A percentile compares a stretch with the other conserved stretches of the same genome.
Conservation (phyloP, 2,797 vertebrate genomes). For the Dromococcyx pavoninus region DNA sequence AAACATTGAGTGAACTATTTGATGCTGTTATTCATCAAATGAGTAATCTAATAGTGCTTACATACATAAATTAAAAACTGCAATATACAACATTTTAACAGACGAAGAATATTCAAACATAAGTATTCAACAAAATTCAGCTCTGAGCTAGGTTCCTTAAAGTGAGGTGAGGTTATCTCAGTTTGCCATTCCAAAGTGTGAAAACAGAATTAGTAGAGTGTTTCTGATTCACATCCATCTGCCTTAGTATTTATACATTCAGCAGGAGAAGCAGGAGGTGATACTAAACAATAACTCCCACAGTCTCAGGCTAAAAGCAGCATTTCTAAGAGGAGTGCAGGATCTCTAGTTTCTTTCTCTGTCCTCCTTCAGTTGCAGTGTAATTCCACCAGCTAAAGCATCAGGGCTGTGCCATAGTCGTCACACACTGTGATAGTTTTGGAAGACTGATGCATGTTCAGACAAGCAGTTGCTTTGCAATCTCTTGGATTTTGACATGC, state of each 20-base stretch:
- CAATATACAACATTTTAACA: background rate
- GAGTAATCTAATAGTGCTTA: background rate
- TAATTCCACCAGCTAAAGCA: background rate
- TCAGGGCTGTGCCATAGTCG: fast-evolving
- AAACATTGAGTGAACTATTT: background rate
- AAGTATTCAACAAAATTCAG: background rate
- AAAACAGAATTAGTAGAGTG: background rate
- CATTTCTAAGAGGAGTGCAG: background rate
- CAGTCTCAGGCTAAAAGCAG: background rate
- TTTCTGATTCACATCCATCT: background rate
- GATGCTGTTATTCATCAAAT: background rate
- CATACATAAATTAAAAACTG: background rate
- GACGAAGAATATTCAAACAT: background rate
- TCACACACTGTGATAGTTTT: background rate
- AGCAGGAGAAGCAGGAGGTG: background rate
- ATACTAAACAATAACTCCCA: background rate
- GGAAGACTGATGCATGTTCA: background rate
- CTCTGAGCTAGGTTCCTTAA: background rate
- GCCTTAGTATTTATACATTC: background rate
- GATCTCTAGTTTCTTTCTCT: fast-evolving
- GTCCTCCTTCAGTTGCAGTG: background rate
- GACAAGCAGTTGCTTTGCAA: background rate
- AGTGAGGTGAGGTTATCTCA: background rate
- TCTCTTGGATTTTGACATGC: background rate
- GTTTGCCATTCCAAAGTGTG: background rate